A percentile compares a stretch with the other conserved stretches of the same genome.
Conservation (phyloP, 2,888 invertebrate genomes). For the Lysandra bellargus region DNA sequence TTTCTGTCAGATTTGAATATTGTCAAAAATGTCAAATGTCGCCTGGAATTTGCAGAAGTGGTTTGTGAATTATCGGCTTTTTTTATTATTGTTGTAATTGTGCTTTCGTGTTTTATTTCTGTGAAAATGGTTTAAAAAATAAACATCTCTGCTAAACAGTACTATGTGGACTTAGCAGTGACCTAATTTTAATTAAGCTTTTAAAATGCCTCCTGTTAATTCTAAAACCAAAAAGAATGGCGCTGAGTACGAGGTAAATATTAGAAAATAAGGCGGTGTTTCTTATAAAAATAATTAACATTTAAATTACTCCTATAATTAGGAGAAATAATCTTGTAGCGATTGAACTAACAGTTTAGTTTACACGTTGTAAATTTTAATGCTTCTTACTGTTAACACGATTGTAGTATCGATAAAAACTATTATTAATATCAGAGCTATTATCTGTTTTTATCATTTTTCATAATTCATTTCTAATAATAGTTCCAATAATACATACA, state of each 20-base stretch:
- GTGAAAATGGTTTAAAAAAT: conserved; percentile 19
- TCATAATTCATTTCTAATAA: background rate
- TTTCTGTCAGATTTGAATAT: background rate
- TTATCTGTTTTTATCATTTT: background rate
- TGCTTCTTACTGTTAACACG: background rate
- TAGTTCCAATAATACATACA: background rate
- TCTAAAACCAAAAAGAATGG: conserved; percentile 72
- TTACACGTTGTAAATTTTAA: background rate
- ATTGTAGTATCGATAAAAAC: background rate
- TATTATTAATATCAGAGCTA: background rate
- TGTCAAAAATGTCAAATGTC: conserved; percentile 2
- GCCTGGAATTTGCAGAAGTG: conserved; percentile 18
- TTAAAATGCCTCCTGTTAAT: conserved; percentile 72
- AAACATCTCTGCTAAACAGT: background rate
- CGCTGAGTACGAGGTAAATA: conserved; percentile 75
- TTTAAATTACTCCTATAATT: background rate
- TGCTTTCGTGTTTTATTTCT: background rate
- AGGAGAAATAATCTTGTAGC: background rate
- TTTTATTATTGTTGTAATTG: background rate
- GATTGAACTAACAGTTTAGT: background rate
- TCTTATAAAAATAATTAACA: conserved; percentile 4
- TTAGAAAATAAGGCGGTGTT: conserved; percentile 41
- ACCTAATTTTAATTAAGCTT: background rate
- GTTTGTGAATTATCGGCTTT: conserved; percentile 27
- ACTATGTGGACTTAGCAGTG: background rate